phyloP scores from a whole-genome alignment of 2,888 invertebrate species.

The Sinodicranocentrus sp. region DNA sequence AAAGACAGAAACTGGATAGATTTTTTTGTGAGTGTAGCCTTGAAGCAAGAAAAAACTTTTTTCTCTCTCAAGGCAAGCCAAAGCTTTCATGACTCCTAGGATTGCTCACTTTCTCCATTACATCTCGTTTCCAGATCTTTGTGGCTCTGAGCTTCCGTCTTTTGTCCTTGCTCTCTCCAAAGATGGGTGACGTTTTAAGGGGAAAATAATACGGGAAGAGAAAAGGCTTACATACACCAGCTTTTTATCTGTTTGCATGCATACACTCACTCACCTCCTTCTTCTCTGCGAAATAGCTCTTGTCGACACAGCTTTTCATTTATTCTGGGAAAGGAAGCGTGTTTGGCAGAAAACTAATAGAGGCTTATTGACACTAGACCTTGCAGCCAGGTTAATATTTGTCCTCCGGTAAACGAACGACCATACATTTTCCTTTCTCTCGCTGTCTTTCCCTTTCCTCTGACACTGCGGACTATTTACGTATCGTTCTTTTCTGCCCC shows the following conservation, averaged over 20 bases:
- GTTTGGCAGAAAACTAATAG: constrained; percentile 55
- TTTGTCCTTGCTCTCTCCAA: constrained; percentile 14
- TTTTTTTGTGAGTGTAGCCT: constrained; percentile 27
- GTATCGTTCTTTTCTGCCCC: constrained; percentile 1
- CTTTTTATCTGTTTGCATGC: constrained; percentile 31
- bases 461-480: neutral
- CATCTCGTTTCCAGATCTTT: constrained; percentile 40
- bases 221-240: constrained; percentile 9
- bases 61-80: neutral
- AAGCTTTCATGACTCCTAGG: neutral
- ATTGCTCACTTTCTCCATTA: constrained; percentile 42
- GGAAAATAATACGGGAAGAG: too few relatives aligned
- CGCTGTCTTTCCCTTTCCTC: neutral
- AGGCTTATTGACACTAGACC: constrained; percentile 59
- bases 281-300: constrained; percentile 27
- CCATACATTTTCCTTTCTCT: neutral
- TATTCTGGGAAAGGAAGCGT: neutral
- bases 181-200: too few relatives aligned
- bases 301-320: constrained; percentile 47
- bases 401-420: constrained; percentile 27
- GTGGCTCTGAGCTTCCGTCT: constrained; percentile 39
- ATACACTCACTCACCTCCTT: constrained; percentile 14
- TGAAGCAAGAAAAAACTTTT: constrained; percentile 21
- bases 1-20: constrained; percentile 2
- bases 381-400: constrained; percentile 59